Evolutionary conservation across 2,797 vertebrate genomes (phyloP), one percentile per base, ranked within the genome.

Genomic region (Choloepus didactylus): DNA sequence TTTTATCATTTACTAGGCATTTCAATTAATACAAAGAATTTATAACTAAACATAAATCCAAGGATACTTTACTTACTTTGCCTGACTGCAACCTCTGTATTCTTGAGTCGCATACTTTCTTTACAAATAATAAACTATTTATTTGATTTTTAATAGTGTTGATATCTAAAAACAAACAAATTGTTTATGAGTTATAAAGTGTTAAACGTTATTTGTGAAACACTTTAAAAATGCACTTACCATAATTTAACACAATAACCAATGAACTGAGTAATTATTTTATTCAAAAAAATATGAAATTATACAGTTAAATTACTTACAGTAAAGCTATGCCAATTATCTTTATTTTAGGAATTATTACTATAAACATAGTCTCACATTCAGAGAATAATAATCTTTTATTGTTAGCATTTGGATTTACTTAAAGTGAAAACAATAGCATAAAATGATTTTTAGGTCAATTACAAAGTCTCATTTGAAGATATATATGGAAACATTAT

Each of bases 71-170:
- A 98, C 98, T 99, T 98, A 99, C 99, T 99, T 99, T 99, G 98
- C 99, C 99, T 96, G 99, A 99, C 97, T 99, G 99, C 89, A 99
- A 99, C 87, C 99, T 98, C 97, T 99, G 99, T 99, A 99, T 99
- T 98, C 99, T 99, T 98, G 99, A 99, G 98, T 99, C 99, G 98
- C 99, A 99, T 98, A 99, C 98, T 99, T 99, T 99, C 98, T 99
- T 99, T 98, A 99, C 99, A 99, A 99, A 99, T 91, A 99, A 98
- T 98, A 99, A 99, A 98, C 99, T 99, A 98, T 99, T 99, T 97
- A 99, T 99, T 98, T 99, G 99, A 99, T 99, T 99, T 98, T 99
- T 99, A 97, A 99, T 99, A 97, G 99, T 99, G 98, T 99, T 99
- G 98, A 99, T 99, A 99, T 99, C 99, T 99, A 97, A 95, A 97